Evolutionary conservation across 2,113 vertebrate genomes (phyloP), one percentile per base, ranked within the genome.

Genomic region (Coregonus clupeaformis): DNA sequence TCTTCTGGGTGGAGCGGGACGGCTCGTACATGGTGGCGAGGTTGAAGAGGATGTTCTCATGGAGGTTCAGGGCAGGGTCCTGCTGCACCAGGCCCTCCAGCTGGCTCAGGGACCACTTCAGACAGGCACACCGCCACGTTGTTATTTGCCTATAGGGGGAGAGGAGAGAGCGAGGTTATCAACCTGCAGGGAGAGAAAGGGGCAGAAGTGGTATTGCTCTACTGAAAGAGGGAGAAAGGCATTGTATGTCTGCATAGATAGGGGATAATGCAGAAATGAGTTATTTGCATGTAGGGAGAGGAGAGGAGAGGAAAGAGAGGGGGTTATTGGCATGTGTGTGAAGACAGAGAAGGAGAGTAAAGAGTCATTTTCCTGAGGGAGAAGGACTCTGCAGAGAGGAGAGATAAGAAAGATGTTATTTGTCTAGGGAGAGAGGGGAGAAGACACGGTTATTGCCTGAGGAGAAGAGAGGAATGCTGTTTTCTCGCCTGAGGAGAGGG

Each of bases 21-120:
- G 98, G 93, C 91, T 99, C 97, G 4, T 99, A 99, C 98, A 99
- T 99, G 24, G 97, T 99, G 80, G 96, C 98, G 86, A 99, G 90
- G 91, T 99, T 99, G 93, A 99, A 99, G 70, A 99, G 97, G 71
- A 98, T 96, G 3, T 97, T 99, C 92, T 99, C 98, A 0, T 98
- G 97, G 2, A 98, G 94, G 91, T 94, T 96, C 69, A 93, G 95
- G 1, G 91, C 76, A 0, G 97, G 97, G 83, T 96, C 96, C 86
- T 94, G 95, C 90, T 96, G 97, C 69, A 97, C 96, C 93, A 99
- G 93, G 77, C 96, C 95, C 94, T 99, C 97, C 91, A 99, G 81
- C 72, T 98, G 97, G 81, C 94, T 92, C 74, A 99, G 94, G 24
- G 98, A 99, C 85, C 97, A 97, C 93, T 99, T 99, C 87, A 99